Base-by-base conservation (phyloP, 2,113 vertebrate genomes). In the Xenopus laevis region DNA sequence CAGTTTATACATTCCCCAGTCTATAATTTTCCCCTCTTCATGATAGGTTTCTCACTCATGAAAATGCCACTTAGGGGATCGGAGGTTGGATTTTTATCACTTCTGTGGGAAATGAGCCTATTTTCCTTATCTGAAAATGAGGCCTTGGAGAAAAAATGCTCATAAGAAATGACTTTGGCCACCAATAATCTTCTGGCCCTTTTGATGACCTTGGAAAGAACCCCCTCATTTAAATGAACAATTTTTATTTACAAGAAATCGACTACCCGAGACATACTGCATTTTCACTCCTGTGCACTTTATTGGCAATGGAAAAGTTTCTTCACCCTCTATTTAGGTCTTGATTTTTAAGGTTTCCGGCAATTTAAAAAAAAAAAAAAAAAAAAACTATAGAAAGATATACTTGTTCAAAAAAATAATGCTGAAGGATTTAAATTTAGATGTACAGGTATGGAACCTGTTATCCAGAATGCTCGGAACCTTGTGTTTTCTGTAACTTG, bases 101-200 rank as follows among this genome's bases (percentile, higher is more conserved):
- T 76, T 62, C 30, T 69, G 59, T 63, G 73, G 73, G 69, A 76
- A 76, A 69, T 69, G 65, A 76, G 66, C 47, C 73, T 55, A 76
- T 76, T 76, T 69, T 69, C 66, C 73, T 76, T 76, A 76, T 76
- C 73, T 76, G 59, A 63, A 76, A 76, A 76, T 76, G 73, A 76
- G 69, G 73, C 21, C 68, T 65, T 60, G 47, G 53, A 12, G 50
- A 21, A 53, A 12, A 12, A 69, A 76, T 69, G 59, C 66, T 69
- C 66, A 33, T 69, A 20, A 63, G 66, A 69, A 76, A 76, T 69
- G 27, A 76, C 52, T 69, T 57, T 63, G 59, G 57, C 73, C 30
- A 53, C 45, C 65, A 10, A 62, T 50, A 45, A 27, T 4, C 40
- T 76, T 15, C 66, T 45, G 21, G 63, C 65, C 9, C 71, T 65